A percentile compares a stretch with the other conserved stretches of the same genome.
Conservation (phyloP, 2,113 vertebrate species). For the Epinephelus cyanopodus region DNA sequence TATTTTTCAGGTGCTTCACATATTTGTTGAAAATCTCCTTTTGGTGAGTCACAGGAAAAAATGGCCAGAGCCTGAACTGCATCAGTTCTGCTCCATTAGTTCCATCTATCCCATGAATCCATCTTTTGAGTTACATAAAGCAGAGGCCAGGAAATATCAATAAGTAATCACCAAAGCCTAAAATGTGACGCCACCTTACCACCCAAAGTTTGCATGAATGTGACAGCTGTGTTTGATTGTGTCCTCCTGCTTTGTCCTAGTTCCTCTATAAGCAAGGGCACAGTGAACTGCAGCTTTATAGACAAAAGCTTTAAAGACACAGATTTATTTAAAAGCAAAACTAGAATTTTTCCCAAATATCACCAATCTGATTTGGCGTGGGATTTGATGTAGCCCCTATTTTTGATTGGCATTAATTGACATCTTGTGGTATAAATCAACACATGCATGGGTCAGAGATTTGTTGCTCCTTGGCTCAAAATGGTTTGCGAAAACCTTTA, state of each 20-base stretch:
- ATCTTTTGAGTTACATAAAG: slow-evolving; percentile 68
- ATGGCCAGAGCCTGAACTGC: background rate
- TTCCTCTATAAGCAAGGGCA: slow-evolving; percentile 35
- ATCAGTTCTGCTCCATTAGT: slow-evolving; percentile 72
- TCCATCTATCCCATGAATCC: slow-evolving; percentile 29
- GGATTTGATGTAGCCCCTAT: background rate
- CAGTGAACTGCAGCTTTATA: background rate
- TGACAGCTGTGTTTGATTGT: slow-evolving; percentile 41
- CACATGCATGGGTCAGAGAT: background rate
- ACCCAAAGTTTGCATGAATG: slow-evolving; percentile 21
- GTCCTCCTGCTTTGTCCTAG: slow-evolving; percentile 41
- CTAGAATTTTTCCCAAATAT: no score
- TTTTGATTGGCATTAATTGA: background rate
- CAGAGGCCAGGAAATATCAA: slow-evolving; percentile 68
- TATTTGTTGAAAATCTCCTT: background rate
- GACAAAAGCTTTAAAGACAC: background rate
- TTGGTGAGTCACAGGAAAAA: slow-evolving; percentile 9
- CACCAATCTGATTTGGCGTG: background rate
- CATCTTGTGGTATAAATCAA: background rate
- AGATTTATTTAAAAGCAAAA: background rate
- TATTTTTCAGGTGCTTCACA: background rate
- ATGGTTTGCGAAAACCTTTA: background rate
- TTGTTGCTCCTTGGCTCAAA: background rate
- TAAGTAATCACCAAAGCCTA: slow-evolving; percentile 67
- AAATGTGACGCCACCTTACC: slow-evolving; percentile 31